Evolutionary conservation across 2,797 vertebrate genomes (phyloP).

Genomic region (Myotis findleyi): DNA sequence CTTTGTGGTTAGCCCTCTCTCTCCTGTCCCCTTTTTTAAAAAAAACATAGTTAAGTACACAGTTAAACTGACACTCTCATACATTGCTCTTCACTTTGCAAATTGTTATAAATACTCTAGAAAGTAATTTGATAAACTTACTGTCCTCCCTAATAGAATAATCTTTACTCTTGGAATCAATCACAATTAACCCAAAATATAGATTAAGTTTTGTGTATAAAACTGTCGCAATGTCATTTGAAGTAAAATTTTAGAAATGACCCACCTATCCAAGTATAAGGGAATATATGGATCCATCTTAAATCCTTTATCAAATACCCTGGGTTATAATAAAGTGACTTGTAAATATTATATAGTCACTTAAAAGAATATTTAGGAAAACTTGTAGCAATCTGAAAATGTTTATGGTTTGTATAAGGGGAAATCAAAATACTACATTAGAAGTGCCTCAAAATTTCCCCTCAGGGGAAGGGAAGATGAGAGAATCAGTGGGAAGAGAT

Average conservation of each 20-base stretch:
- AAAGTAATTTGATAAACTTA: slow-evolving; percentile 47
- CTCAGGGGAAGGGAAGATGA: background rate
- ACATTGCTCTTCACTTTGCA: background rate
- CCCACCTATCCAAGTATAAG: background rate
- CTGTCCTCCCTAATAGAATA: background rate
- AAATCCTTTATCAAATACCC: slow-evolving; percentile 18
- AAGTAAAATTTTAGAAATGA: slow-evolving; percentile 40
- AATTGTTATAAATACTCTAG: slow-evolving; percentile 22
- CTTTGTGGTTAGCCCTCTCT: background rate
- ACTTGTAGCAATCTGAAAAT: background rate
- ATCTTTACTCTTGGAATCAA: slow-evolving; percentile 12
- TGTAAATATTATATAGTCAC: background rate
- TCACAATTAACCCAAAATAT: background rate
- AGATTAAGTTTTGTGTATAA: background rate
- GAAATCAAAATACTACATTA: slow-evolving; percentile 45
- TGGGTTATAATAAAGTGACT: background rate
- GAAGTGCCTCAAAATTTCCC: background rate
- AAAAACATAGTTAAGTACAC: background rate
- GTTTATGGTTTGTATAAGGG: background rate
- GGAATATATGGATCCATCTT: background rate
- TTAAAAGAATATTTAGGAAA: slow-evolving; percentile 54
- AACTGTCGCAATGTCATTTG: background rate
- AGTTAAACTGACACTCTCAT: slow-evolving; percentile 23
- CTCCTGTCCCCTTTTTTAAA: background rate
- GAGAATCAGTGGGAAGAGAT: background rate